These are phyloP conservation scores for Anisognathus igniventris DNA, from an alignment of 2,797 vertebrate genomes.

Conservation along the genomic window DNA sequence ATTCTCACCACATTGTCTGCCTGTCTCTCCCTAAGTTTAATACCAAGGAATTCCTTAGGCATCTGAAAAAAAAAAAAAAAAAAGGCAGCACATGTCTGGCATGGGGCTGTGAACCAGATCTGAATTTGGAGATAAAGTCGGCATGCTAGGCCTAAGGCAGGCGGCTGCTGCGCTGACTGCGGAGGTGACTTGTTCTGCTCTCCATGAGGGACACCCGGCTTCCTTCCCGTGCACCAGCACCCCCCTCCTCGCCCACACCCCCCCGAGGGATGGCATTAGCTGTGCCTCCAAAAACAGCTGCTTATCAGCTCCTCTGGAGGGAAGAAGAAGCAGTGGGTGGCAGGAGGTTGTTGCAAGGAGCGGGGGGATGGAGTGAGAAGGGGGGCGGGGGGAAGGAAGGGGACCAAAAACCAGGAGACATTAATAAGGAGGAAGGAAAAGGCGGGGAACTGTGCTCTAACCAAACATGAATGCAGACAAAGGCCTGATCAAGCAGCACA, in stretches of 20 bases:
- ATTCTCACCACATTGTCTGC: slow-evolving; percentile 28
- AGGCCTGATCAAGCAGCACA: background rate
- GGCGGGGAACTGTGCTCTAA: background rate
- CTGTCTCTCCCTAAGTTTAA: slow-evolving; percentile 36
- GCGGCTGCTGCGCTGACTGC: background rate
- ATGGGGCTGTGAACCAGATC: slow-evolving; percentile 41
- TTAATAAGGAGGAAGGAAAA: background rate
- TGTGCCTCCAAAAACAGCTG: slow-evolving; percentile 44
- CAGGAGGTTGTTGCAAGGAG: slow-evolving; percentile 28
- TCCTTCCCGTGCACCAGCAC: background rate
- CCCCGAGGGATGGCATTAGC: slow-evolving; percentile 47
- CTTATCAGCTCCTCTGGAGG: slow-evolving; percentile 57
- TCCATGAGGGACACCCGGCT: background rate
- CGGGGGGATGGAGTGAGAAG: background rate
- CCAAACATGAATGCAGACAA: background rate
- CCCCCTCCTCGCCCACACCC: background rate
- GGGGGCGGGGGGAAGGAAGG: background rate
- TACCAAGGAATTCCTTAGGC: slow-evolving; percentile 59
- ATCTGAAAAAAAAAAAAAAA: background rate
- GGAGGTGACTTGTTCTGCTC: slow-evolving; percentile 31
- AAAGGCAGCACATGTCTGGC: slow-evolving; percentile 32
- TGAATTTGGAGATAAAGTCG: slow-evolving; percentile 54
- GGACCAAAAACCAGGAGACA: background rate
- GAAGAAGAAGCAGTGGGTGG: slow-evolving; percentile 44
- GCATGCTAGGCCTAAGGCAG: slow-evolving; percentile 35